Evolutionary conservation across 2,888 invertebrate species (phyloP).

Genomic region (Macroteleia sp.): DNA sequence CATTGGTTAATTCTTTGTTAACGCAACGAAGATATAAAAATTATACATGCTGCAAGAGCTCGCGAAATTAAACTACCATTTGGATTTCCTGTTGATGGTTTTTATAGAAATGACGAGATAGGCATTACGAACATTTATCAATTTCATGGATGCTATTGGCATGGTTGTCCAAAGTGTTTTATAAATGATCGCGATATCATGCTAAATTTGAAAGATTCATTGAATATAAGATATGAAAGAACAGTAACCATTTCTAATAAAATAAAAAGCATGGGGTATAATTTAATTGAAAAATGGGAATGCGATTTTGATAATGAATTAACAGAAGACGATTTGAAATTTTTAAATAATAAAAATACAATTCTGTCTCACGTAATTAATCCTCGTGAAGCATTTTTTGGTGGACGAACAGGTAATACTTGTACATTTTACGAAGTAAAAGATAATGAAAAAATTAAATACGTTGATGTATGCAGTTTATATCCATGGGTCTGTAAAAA

Average conservation of each 20-base stretch:
- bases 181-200: not conserved
- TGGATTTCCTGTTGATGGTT: slow-evolving; percentile 16
- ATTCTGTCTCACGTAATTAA: too few species aligned
- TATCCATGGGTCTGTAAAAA: slow-evolving; percentile 10
- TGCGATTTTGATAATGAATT: slow-evolving; percentile 17
- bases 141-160: slow-evolving; percentile 17
- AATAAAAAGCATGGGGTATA: slow-evolving; percentile 9
- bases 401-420: slow-evolving; percentile 11
- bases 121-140: not conserved
- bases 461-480: slow-evolving; percentile 6
- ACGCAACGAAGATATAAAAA: not conserved
- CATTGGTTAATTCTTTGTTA: slow-evolving; percentile 59
- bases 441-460: slow-evolving; percentile 8
- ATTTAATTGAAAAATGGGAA: slow-evolving; percentile 26
- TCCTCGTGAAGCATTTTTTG: slow-evolving; percentile 26
- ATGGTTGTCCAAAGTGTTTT: slow-evolving; percentile 7
- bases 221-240: slow-evolving; percentile 13
- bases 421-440: not conserved
- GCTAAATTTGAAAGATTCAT: not conserved
- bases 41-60: slow-evolving; percentile 5
- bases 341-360: not conserved
- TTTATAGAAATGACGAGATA: not conserved
- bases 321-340: not conserved
- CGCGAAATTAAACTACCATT: slow-evolving; percentile 35
- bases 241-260: slow-evolving; percentile 5